phyloP scores from a whole-genome alignment of 2,113 vertebrate species.

The Tringa solitaria region DNA sequence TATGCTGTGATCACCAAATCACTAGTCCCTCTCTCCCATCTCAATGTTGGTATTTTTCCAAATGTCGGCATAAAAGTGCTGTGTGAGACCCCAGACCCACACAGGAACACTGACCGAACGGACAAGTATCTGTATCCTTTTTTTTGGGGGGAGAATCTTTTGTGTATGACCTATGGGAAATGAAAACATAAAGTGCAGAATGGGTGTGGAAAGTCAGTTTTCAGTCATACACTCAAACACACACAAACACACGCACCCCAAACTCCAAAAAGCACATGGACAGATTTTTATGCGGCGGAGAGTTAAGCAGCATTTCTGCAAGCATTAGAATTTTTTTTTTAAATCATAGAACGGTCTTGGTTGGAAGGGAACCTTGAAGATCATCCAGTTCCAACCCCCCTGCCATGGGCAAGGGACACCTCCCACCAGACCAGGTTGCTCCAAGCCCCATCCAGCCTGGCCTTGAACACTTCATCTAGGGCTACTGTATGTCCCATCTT shows the following conservation, averaged over 20 bases:
- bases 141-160: background rate
- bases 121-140: accelerated
- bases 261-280: background rate
- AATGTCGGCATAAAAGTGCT: background rate
- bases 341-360: background rate
- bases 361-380: too few species aligned
- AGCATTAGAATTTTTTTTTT: background rate
- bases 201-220: background rate
- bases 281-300: background rate
- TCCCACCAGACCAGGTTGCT: too few species aligned
- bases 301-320: background rate
- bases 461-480: background rate
- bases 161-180: background rate
- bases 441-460: too few species aligned
- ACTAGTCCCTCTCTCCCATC: background rate
- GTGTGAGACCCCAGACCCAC: background rate
- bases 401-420: too few species aligned
- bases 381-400: too few species aligned
- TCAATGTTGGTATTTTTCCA: background rate
- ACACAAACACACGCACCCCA: too few species aligned
- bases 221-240: background rate
- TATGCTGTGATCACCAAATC: background rate
- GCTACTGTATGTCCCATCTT: background rate
- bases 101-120: background rate
- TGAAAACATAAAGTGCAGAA: background rate